A percentile compares a stretch with the other conserved stretches of the same genome.
phyloP scores from a whole-genome alignment of 2,888 invertebrate genomes.

The Lasioglossum zephyrum region DNA sequence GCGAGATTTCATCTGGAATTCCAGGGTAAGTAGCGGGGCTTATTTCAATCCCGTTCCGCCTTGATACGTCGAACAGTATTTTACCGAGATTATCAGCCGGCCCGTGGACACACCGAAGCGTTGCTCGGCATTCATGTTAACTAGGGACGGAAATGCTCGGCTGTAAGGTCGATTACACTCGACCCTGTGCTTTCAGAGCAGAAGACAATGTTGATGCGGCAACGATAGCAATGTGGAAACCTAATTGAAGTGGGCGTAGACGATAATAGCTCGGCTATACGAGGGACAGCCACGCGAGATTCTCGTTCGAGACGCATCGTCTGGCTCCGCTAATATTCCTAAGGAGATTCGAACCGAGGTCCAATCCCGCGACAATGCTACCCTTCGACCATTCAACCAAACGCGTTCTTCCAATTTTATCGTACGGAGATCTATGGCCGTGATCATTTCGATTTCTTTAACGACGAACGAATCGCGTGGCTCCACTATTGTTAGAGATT shows the following conservation, averaged over 20 bases:
- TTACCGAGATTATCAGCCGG: slow-evolving; percentile 58
- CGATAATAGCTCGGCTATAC: slow-evolving; percentile 61
- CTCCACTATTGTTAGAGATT: neutral
- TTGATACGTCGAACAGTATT: slow-evolving; percentile 27
- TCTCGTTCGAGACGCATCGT: slow-evolving; percentile 59
- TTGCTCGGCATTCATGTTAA: slow-evolving; percentile 66
- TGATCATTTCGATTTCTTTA: neutral
- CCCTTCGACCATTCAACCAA: slow-evolving; percentile 18
- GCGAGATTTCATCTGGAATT: slow-evolving; percentile 22
- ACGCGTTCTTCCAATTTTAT: slow-evolving; percentile 17
- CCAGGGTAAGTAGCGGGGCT: neutral
- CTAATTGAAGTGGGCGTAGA: slow-evolving; percentile 72
- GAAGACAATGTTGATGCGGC: slow-evolving; percentile 69
- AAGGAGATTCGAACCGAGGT: slow-evolving; percentile 46
- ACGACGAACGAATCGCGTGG: neutral
- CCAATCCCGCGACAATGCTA: slow-evolving; percentile 41
- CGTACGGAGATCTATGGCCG: neutral
- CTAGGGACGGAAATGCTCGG: slow-evolving; percentile 61
- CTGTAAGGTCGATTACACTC: slow-evolving; percentile 64
- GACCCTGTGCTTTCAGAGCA: slow-evolving; percentile 44
- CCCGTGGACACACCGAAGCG: slow-evolving; percentile 48
- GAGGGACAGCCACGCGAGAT: slow-evolving; percentile 63
- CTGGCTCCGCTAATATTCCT: slow-evolving; percentile 26
- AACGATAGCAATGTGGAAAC: slow-evolving; percentile 66
- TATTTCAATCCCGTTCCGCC: slow-evolving; percentile 34